phyloP scores from a whole-genome alignment of 53 echinoderm and acorn worm genomes.

The Zoroaster sp. region DNA sequence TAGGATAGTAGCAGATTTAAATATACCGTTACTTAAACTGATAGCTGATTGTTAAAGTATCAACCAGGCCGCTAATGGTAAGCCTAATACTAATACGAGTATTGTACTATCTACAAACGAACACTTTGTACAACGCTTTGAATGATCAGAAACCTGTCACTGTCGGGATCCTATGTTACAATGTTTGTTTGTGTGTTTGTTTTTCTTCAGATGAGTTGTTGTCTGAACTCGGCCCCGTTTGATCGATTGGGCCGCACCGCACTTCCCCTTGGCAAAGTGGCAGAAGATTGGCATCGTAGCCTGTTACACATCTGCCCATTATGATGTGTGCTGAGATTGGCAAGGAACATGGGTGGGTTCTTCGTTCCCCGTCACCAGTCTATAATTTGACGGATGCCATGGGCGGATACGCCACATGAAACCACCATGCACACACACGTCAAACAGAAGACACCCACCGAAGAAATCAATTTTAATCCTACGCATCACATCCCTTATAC shows the following conservation, averaged over 20 bases:
- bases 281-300: neutral
- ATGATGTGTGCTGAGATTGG: neutral
- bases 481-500: neutral
- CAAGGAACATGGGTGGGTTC: neutral
- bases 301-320: neutral
- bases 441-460: neutral
- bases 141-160: neutral
- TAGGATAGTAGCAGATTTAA: too few species aligned
- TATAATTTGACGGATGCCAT: constrained; percentile 20
- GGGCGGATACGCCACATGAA: constrained; percentile 2
- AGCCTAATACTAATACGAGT: too few species aligned
- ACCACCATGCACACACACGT: neutral
- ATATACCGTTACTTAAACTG: too few species aligned
- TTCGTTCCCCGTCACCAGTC: constrained; percentile 14
- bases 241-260: constrained; percentile 6
- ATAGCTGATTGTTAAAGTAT: too few species aligned
- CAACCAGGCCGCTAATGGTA: too few species aligned
- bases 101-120: too few species aligned
- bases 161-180: neutral
- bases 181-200: neutral
- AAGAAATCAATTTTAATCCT: constrained; percentile 49
- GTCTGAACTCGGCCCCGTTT: neutral
- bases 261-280: neutral
- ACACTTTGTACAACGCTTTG: neutral
- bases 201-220: neutral